Percentiles rank a stretch among this genome's conserved stretches.
Conservation (phyloP, 2,797 vertebrate genomes). For the Phoxinus dragarum region DNA sequence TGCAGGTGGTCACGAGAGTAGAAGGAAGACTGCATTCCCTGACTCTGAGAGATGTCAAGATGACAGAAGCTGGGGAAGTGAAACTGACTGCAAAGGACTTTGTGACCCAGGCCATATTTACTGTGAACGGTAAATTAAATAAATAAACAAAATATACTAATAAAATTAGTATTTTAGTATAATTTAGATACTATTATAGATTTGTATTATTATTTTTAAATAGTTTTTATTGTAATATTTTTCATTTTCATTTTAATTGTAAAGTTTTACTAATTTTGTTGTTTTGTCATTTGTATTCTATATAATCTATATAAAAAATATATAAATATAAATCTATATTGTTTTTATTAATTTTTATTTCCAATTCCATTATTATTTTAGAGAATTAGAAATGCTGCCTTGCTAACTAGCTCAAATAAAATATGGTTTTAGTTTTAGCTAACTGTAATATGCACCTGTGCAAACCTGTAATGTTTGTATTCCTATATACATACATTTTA, state of each 20-base stretch:
- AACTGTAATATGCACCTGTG: not conserved
- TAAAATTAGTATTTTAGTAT: not conserved
- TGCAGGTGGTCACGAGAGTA: constrained; percentile 88
- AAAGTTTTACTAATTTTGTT: not conserved
- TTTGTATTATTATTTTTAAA: not conserved
- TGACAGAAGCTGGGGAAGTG: constrained; percentile 90
- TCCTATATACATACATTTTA: not conserved
- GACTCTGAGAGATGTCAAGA: constrained; percentile 88
- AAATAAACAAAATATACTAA: not conserved
- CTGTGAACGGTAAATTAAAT: constrained; percentile 83
- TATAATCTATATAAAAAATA: too few species aligned
- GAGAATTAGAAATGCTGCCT: too few species aligned
- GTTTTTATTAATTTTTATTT: not conserved
- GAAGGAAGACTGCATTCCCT: constrained; percentile 89
- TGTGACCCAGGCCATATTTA: constrained; percentile 89
- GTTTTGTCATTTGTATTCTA: not conserved
- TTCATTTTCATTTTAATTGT: not conserved
- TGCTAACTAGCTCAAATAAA: too few species aligned
- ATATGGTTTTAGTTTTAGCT: too few species aligned
- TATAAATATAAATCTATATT: too few species aligned
- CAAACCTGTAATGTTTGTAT: not conserved
- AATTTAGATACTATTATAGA: not conserved
- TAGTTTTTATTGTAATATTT: not conserved
- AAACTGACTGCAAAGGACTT: constrained; percentile 92
- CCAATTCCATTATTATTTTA: not conserved